Evolutionary conservation across 2,797 vertebrate species (phyloP).

Genomic region (Geotrypetes seraphini): DNA sequence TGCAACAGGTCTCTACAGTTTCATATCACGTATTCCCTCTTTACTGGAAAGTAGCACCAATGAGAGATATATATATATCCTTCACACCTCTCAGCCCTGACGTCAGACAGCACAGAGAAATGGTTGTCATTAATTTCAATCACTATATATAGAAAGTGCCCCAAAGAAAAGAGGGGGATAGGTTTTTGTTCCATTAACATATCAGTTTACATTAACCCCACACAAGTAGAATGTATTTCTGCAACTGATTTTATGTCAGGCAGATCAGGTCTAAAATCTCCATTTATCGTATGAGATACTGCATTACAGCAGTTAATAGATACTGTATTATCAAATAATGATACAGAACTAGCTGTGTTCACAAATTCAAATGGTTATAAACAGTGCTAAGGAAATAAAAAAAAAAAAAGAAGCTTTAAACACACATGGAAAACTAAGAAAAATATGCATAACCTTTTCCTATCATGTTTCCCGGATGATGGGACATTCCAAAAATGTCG

Average conservation of each 20-base stretch:
- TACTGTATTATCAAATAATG: too few species aligned
- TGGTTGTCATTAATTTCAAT: slow-evolving; percentile 25
- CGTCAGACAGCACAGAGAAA: slow-evolving; percentile 35
- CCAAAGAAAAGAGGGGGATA: slow-evolving; percentile 23
- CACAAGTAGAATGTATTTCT: not conserved
- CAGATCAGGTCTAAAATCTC: not conserved
- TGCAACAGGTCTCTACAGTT: slow-evolving; percentile 10
- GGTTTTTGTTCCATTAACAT: slow-evolving; percentile 5
- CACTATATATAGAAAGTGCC: slow-evolving; percentile 20
- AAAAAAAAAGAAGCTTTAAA: too few species aligned
- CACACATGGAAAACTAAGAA: too few species aligned
- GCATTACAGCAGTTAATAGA: too few species aligned
- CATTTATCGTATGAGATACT: too few species aligned
- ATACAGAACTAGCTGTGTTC: too few species aligned
- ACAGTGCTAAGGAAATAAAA: too few species aligned
- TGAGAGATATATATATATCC: slow-evolving; percentile 49
- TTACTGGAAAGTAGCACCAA: slow-evolving; percentile 13
- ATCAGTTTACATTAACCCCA: slow-evolving; percentile 22
- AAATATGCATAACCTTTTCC: too few species aligned
- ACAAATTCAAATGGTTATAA: too few species aligned
- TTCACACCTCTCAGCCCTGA: slow-evolving; percentile 38
- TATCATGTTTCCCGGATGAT: too few species aligned
- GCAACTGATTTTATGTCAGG: slow-evolving; percentile 5
- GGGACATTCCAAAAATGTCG: too few species aligned
- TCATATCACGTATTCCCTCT: slow-evolving; percentile 7